Evolutionary conservation across 2,888 invertebrate species (phyloP), one percentile per base, ranked within the genome.

Genomic region (Anoplius nigerrimus): DNA sequence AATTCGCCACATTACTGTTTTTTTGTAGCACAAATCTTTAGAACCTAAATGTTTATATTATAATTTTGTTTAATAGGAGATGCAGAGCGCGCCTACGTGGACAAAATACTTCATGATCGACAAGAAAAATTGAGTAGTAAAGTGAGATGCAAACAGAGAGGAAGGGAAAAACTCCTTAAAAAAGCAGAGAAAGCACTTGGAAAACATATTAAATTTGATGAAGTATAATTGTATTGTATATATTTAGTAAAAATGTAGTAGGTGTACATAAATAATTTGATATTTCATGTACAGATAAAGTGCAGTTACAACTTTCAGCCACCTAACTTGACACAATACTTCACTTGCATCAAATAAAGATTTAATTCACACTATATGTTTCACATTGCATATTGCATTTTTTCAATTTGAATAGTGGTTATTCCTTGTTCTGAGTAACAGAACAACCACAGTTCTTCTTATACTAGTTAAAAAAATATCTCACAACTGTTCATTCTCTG

Each of bases 1-100:
- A 42, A 55, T 27, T 55, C 11, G 13, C 42, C 8, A 8, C 42
- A 13, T 42, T 8, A 8, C 13, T 42, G 42, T 42, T 13, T 42
- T 8, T 8, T 8, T 42, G 13, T 42, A 42, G 6, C 13, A 13
- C 13, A 8, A 42, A 42, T 13, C 42, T 8, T 42, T 8, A 42
- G 13, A 42, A 42, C n/a, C n/a, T 42, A 42, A 42, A 42, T 21
- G 0, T 15, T 2, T 22, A 15, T 58, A 88, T 71, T 82, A 83
- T 52, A 91, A 91, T 68, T n/a, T n/a, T 6, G 8, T 34, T 34
- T 34, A 34, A 34, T 89, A 74, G 95, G 93, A 0, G 91, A 93
- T 0, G 94, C 94, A 71, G 97, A 97, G 86, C 89, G 91, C 45
- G 89, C 90, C 21, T 97, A 98, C 89, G 97, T 97, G 97, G 89